Evolutionary conservation across 2,888 invertebrate species (phyloP), one percentile per base, ranked within the genome.

Genomic region (Drosophila buzzatii): DNA sequence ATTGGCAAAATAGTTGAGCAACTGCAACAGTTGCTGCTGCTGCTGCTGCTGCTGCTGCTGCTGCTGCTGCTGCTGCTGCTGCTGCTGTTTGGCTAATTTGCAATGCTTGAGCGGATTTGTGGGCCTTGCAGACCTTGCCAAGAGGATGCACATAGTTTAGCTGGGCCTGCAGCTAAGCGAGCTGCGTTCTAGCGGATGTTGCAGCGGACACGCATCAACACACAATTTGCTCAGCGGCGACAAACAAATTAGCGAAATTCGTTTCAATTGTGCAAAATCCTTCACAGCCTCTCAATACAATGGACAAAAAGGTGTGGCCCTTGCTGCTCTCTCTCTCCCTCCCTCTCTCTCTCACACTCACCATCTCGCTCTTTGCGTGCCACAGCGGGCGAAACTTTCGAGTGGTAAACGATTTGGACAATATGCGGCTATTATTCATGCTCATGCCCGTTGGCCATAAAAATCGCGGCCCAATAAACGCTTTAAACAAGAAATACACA

Each of bases 31-130:
- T 14, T 35, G 37, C 45, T 42, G 55, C 44, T 64, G 53, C 67
- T 56, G 41, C 61, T 56, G 61, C 68, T 51, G 23, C 57, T 42
- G 66, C 72, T 60, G 47, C 47, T 23, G 23, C 23, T 23, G 23
- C 23, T 23, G 23, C 23, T 23, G 23, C 23, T 23, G 23, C 23
- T 23, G 23, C 23, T 63, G 51, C 66, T 62, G 51, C 63, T 55
- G 62, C 70, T 51, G 23, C 57, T 42, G 65, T 70, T 64, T 62
- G 74, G 76, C 64, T 69, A 86, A 85, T 85, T 85, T 74, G 72
- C 68, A 85, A 88, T 87, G 86, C 84, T 86, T 86, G 75, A 84
- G 84, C 79, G 86, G 52, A 60, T 88, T 87, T 87, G 76, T 88
- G 76, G 88, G 85, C 75, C 62, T 62, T 8, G 57, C 57, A 73